phyloP scores from a whole-genome alignment of 2,113 vertebrate species.

The Phocoena phocoena region DNA sequence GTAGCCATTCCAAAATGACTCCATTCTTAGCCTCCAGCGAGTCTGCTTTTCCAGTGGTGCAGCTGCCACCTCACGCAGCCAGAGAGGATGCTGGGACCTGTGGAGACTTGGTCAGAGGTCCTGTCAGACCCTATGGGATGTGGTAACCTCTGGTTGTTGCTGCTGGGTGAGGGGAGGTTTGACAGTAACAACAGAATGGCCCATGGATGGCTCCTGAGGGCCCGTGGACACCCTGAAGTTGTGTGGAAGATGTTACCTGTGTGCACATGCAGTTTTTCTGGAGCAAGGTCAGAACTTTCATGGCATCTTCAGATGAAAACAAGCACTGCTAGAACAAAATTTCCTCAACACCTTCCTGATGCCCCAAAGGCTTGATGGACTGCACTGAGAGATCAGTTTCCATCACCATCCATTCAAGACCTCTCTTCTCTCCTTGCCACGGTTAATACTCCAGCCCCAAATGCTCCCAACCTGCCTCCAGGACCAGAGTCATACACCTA shows the following conservation, averaged over 20 bases:
- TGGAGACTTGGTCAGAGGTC: neutral
- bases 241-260: too few relatives aligned
- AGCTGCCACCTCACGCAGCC: neutral
- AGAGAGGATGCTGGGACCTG: neutral
- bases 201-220: neutral
- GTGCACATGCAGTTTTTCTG: neutral
- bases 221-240: neutral
- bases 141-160: neutral
- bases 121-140: neutral
- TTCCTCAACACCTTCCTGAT: neutral
- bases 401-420: too few relatives aligned
- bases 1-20: neutral
- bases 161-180: neutral
- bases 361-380: neutral
- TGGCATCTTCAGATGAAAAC: neutral
- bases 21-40: neutral
- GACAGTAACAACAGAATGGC: neutral
- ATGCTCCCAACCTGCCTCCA: neutral
- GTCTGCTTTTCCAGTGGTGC: neutral
- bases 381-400: neutral
- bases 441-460: neutral
- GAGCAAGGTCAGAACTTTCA: neutral
- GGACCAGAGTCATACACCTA: neutral
- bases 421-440: neutral
- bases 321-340: accelerated